These are phyloP conservation scores for Andrena dorsata DNA, from an alignment of 2,888 invertebrate genomes.

Conservation along the genomic window DNA sequence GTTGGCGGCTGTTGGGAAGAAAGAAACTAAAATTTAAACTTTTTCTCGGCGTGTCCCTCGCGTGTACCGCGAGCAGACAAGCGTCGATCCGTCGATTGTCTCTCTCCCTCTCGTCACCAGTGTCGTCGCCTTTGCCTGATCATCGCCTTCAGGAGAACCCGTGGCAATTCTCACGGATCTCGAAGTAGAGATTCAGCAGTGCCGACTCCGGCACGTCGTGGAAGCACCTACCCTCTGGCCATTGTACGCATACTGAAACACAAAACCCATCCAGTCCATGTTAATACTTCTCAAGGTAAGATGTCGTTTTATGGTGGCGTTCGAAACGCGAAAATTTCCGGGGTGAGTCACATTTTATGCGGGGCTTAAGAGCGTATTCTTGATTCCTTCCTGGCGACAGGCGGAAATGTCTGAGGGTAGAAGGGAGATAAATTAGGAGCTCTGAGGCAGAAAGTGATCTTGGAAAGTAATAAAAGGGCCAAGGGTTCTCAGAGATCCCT, in stretches of 20 bases:
- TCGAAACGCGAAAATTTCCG: no score
- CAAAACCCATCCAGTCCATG: conserved; percentile 74
- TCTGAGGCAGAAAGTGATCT: no score
- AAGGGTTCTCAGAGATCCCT: no score
- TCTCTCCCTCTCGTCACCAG: conserved; percentile 61
- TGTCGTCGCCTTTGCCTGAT: conserved; percentile 74
- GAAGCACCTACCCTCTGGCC: conserved; percentile 93
- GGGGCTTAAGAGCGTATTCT: no score
- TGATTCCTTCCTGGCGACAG: no score
- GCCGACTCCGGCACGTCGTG: conserved; percentile 83
- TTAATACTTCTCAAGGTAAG: background rate
- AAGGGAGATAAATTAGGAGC: no score
- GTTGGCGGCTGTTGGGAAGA: conserved; percentile 79
- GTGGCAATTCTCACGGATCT: conserved; percentile 82
- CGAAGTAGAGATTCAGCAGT: conserved; percentile 82
- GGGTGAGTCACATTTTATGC: no score
- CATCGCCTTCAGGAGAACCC: conserved; percentile 82
- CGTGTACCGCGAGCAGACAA: conserved; percentile 45
- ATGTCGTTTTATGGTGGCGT: background rate
- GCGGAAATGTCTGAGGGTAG: no score
- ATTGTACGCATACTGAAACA: conserved; percentile 96
- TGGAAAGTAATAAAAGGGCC: no score
- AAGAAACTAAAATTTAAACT: conserved; percentile 63
- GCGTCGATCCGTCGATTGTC: conserved; percentile 45
- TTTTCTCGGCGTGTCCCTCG: conserved; percentile 50